Evolutionary conservation across 1,140 invertebrate genomes (phyloP).

Genomic region (Drosophila erecta): DNA sequence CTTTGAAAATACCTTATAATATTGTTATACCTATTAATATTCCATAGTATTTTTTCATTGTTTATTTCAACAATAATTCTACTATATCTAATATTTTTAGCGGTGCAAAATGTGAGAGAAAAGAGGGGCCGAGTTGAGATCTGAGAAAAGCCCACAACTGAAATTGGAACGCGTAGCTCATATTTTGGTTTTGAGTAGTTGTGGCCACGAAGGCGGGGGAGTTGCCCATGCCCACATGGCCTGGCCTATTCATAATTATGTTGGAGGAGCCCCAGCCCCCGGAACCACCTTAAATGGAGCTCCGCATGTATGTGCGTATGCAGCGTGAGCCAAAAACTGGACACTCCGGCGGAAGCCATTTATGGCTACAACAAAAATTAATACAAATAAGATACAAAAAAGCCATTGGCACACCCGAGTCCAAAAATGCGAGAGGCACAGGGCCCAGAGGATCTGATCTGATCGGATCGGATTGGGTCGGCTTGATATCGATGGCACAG

Average conservation of each 20-base stretch:
- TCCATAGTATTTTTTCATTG: no score
- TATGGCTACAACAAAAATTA: conserved; percentile 39
- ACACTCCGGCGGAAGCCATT: conserved; percentile 43
- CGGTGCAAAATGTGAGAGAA: conserved; percentile 9
- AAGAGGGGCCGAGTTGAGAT: conserved; percentile 25
- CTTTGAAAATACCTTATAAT: no score
- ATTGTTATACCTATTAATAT: no score
- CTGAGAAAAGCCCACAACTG: conserved; percentile 45
- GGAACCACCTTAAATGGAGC: conserved; percentile 63
- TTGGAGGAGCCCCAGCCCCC: conserved; percentile 27
- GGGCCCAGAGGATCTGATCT: conserved; percentile 8
- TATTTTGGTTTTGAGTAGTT: conserved; percentile 25
- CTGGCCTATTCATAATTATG: conserved; percentile 59
- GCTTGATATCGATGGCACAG: conserved; percentile 1
- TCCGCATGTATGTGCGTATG: conserved; percentile 27
- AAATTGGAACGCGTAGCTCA: conserved; percentile 55
- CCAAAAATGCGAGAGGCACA: conserved; percentile 43
- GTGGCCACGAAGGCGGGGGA: conserved; percentile 12
- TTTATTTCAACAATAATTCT: not conserved
- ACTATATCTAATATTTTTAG: not conserved
- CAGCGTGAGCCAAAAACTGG: conserved; percentile 54
- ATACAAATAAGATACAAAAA: conserved; percentile 11
- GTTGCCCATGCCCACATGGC: conserved; percentile 29
- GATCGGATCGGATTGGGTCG: conserved; percentile 4
- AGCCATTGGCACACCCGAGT: conserved; percentile 55